Evolutionary conservation across 1,140 invertebrate species (phyloP).

Genomic region (Samia ricini): DNA sequence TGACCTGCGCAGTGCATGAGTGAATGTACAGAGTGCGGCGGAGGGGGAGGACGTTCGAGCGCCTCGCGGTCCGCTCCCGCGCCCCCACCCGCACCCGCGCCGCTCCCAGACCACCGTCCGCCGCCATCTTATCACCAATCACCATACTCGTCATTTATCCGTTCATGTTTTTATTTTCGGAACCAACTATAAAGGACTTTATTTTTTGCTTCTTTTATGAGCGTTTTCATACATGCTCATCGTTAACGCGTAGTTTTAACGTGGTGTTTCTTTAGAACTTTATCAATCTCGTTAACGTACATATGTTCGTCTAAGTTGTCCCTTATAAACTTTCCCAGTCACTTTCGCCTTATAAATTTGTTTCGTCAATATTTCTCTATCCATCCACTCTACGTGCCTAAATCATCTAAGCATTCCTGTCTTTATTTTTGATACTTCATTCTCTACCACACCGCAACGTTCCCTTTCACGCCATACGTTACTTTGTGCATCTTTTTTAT

Average conservation of each 20-base stretch:
- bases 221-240: too few species aligned
- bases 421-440: background rate
- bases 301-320: too few species aligned
- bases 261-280: too few species aligned
- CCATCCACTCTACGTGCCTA: too few species aligned
- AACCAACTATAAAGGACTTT: too few species aligned
- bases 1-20: conserved; percentile 91
- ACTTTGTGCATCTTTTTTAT: background rate
- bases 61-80: conserved; percentile 44
- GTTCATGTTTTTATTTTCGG: background rate
- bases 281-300: too few species aligned
- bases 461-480: background rate
- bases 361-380: too few species aligned
- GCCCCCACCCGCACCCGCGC: conserved; percentile 24
- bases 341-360: too few species aligned
- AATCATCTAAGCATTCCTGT: background rate
- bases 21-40: conserved; percentile 85
- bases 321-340: too few species aligned
- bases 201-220: too few species aligned
- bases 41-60: conserved; percentile 79
- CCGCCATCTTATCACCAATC: conserved; percentile 56
- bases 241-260: too few species aligned
- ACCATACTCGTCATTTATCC: background rate
- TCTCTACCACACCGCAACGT: too few species aligned
- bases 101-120: conserved; percentile 41